Evolutionary conservation across 2,888 invertebrate species (phyloP), one percentile per base, ranked within the genome.

Genomic region (Phortica okadai): DNA sequence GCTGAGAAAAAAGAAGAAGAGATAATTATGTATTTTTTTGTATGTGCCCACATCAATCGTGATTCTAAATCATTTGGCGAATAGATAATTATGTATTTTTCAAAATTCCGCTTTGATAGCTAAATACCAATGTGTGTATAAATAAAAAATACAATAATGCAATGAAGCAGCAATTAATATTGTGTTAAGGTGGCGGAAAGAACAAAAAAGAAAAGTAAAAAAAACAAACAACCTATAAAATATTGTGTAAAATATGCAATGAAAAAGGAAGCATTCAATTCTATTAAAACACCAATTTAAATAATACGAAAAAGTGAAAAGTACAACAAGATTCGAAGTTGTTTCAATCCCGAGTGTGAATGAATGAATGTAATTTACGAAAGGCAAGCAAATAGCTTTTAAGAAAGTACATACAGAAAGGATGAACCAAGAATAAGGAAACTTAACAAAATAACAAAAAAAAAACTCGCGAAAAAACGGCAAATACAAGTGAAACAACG

Each of bases 61-160:
- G 21, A 21, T 21, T 21, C 21, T 21, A 21, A 21, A 21, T 21
- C 21, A 21, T 21, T 21, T 21, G 21, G 21, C 21, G 21, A 59
- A 59, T 59, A 59, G 59, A 59, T 89, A 88, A 89, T 89, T 90
- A 81, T 82, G 79, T 81, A 89, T 89, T 89, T 89, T 86, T 82
- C 6, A 59, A 88, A 88, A 89, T 89, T 89, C 89, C 89, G 86
- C 89, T 89, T 89, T 89, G 87, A 84, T 89, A 88, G 84, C 85
- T 83, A 89, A 90, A 88, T 89, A 90, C 90, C 88, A 86, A 84
- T 83, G 82, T 81, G 82, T 80, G 79, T 82, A 25, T 11, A 70
- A 54, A 33, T 33, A 1, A 54, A 25, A 54, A 7, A 54, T 33
- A 66, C 56, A 56, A 21, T 62, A 10, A 10, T 16, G 25, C 45